Base-by-base conservation (phyloP, 2,888 invertebrate genomes). In the Dryadula phaetusa region DNA sequence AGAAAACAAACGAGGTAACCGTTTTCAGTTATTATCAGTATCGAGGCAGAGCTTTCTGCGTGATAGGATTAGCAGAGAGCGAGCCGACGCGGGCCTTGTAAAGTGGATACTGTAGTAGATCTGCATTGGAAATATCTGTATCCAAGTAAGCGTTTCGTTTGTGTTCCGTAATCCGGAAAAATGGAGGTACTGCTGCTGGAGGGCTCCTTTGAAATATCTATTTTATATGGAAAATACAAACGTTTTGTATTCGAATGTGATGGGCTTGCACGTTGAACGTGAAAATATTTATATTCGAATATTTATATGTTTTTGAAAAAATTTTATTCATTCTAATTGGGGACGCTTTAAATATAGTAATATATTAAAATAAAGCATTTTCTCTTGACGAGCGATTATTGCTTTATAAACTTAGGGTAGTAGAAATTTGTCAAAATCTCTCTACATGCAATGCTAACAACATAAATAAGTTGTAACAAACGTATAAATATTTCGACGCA, bases 11-110 rank as follows among this genome's bases (percentile, higher is more conserved):
- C 14, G 18, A 53, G 20, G 34, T 52, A 52, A 34, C 4, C 14
- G 34, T 53, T 34, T 53, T 34, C 20, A 53, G 20, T 53, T 53
- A 53, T 53, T 53, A 53, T 18, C 53, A 22, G 28, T 49, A 49
- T 49, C 3, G 20, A 12, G 20, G 20, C 8, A 20, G 54, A 34
- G 54, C 54, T 37, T 18, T 53, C 22, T 20, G 20, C 54, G 54
- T 20, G 54, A 54, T 37, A 37, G 54, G 54, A n/a, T 37, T 22
- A 54, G 22, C 54, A 37, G 37, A 54, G 3, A 54, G 37, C 54
- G 54, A 16, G 16, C 12, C 32, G 14, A 1, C 32, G 1, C 16
- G 22, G 18, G 54, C 37, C 34, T 34, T 20, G 37, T 54, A 37
- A n/a, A n/a, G 34, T n/a, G 20, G 44, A 20, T 20, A 20, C 44